These are phyloP conservation scores for Enteromius paludinosus DNA, from an alignment of 2,797 vertebrate species.

Conservation along the genomic window DNA sequence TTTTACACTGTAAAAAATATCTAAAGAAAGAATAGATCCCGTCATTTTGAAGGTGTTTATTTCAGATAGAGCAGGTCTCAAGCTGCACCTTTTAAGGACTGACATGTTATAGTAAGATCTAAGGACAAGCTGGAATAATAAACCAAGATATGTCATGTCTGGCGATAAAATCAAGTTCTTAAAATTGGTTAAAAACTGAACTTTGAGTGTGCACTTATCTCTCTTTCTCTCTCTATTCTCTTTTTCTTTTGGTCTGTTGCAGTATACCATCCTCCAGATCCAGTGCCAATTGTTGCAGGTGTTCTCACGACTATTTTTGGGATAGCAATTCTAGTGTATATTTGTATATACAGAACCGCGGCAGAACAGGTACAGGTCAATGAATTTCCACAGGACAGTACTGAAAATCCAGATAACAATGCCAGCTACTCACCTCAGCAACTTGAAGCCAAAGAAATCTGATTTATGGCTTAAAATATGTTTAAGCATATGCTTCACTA, in stretches of 20 bases:
- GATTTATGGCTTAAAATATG: not conserved
- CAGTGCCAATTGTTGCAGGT: constrained; percentile 53
- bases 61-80: not conserved
- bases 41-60: not conserved
- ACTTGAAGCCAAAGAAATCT: not conserved
- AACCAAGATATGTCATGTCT: not conserved
- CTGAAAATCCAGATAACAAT: not conserved
- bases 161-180: not conserved
- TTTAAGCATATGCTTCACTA: not conserved
- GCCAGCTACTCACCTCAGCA: constrained; percentile 13
- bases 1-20: not conserved
- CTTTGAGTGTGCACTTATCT: not conserved
- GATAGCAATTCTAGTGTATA: constrained; percentile 48
- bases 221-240: no score
- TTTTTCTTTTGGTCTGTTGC: constrained; percentile 24
- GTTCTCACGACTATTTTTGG: constrained; percentile 48
- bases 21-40: not conserved
- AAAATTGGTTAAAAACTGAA: not conserved
- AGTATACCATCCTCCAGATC: constrained; percentile 57
- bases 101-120: not conserved
- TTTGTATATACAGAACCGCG: constrained; percentile 50
- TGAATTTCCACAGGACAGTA: not conserved
- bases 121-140: not conserved
- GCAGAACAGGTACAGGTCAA: not conserved
- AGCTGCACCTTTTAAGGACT: not conserved